These are phyloP conservation scores for Dasyprocta punctata DNA, from an alignment of 2,113 vertebrate genomes.

Conservation along the genomic window DNA sequence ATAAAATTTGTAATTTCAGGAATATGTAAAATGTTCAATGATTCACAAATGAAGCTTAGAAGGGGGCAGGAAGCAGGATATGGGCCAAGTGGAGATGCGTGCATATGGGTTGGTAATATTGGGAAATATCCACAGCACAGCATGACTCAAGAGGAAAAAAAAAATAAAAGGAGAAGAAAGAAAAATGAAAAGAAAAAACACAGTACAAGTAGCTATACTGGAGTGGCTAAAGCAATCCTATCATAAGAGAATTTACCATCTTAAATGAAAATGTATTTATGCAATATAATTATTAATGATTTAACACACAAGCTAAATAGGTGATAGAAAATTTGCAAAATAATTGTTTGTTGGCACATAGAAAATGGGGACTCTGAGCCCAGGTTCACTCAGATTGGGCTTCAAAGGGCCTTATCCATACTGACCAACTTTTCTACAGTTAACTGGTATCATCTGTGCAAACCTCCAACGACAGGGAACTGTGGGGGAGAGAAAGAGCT, in stretches of 20 bases:
- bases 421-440: background rate
- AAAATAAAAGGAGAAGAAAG: background rate
- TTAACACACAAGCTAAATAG: background rate
- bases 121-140: conserved; percentile 60
- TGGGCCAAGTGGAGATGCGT: conserved; percentile 30
- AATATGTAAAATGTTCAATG: conserved; percentile 56
- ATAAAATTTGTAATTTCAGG: conserved; percentile 61
- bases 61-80: conserved; percentile 66
- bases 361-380: background rate
- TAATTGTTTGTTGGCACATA: background rate
- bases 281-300: conserved; percentile 20
- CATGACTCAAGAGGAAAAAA: conserved; percentile 23
- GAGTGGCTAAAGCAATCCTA: conserved; percentile 32
- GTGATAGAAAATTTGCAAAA: background rate
- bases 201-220: background rate
- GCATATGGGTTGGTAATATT: conserved; percentile 5
- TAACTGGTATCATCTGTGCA: background rate
- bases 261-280: conserved; percentile 48
- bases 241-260: background rate
- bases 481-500: background rate
- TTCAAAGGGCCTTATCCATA: background rate
- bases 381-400: background rate
- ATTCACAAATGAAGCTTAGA: conserved; percentile 66
- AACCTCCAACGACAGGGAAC: background rate
- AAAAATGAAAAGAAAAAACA: background rate